phyloP scores from a whole-genome alignment of 2,888 invertebrate species.

The Cosmorhoe ocellata region DNA sequence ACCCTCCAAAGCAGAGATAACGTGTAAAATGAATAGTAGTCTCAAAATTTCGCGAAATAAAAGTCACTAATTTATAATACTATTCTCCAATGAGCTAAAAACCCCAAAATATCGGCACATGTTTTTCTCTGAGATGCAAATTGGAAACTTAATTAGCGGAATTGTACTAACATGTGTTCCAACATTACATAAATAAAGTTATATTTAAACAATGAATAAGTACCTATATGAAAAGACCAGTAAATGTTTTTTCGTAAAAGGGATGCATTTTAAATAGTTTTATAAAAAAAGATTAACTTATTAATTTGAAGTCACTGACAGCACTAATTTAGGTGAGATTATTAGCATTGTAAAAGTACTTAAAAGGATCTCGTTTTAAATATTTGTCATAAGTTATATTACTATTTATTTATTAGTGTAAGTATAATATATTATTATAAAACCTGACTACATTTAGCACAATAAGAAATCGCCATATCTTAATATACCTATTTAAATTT shows the following conservation, averaged over 20 bases:
- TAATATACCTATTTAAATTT: slow-evolving; percentile 13
- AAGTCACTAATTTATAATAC: no score
- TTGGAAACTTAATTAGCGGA: no score
- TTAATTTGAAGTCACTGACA: slow-evolving; percentile 4
- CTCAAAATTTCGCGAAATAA: no score
- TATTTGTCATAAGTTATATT: background rate
- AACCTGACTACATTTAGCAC: background rate
- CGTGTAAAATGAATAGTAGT: no score
- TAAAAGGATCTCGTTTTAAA: slow-evolving; percentile 11
- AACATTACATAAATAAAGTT: no score
- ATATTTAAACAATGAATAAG: no score
- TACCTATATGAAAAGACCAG: no score
- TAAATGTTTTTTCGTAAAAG: background rate
- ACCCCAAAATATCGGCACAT: no score
- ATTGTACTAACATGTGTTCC: no score
- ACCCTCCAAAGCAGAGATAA: no score
- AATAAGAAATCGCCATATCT: slow-evolving; percentile 15
- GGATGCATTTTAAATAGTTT: background rate
- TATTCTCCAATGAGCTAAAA: no score
- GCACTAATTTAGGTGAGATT: background rate
- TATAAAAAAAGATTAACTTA: background rate
- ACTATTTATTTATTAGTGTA: background rate
- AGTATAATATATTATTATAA: background rate
- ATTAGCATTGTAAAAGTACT: slow-evolving; percentile 7
- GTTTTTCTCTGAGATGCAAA: no score